A percentile compares a stretch with the other conserved stretches of the same genome.
phyloP scores from a whole-genome alignment of 2,888 invertebrate species.

The Coleophora flavipennella region DNA sequence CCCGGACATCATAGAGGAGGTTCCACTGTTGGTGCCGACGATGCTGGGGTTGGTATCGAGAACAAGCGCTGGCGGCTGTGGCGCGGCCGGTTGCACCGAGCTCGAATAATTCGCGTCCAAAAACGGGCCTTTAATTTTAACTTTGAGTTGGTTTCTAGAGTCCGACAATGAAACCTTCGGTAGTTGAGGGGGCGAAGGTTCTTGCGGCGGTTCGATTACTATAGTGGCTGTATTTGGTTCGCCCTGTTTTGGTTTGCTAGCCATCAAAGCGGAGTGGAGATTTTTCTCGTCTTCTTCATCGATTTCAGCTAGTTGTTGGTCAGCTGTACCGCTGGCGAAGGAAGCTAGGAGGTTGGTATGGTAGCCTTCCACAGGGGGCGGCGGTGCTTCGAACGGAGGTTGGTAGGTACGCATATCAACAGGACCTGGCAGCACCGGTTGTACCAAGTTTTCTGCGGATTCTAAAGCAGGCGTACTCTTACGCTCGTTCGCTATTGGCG shows the following conservation, averaged over 20 bases:
- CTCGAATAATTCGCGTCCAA: conserved; percentile 83
- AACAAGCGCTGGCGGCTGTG: conserved; percentile 60
- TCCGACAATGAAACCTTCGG: conserved; percentile 84
- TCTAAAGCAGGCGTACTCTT: conserved; percentile 25
- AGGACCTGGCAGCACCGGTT: conserved; percentile 86
- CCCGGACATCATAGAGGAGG: conserved; percentile 68
- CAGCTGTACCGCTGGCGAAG: conserved; percentile 79
- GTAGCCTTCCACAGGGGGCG: conserved; percentile 68
- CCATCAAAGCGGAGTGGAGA: conserved; percentile 77
- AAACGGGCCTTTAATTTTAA: conserved; percentile 92
- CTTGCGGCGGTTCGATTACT: conserved; percentile 30
- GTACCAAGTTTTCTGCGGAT: conserved; percentile 43
- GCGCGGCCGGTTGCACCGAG: conserved; percentile 71
- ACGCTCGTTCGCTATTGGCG: conserved; percentile 42
- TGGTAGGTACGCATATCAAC: conserved; percentile 93
- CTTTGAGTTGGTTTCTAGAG: conserved; percentile 88
- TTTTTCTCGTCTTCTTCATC: conserved; percentile 87
- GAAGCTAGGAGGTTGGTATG: conserved; percentile 73
- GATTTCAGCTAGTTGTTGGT: conserved; percentile 80
- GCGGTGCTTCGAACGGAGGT: conserved; percentile 71
- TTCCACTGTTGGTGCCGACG: conserved; percentile 49
- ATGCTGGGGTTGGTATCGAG: conserved; percentile 46
- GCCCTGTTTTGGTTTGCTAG: conserved; percentile 60
- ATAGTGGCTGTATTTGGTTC: conserved; percentile 25
- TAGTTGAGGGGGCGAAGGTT: conserved; percentile 35